Conservation (phyloP, 2,888 invertebrate genomes). For the Podotricha telesiphe region DNA sequence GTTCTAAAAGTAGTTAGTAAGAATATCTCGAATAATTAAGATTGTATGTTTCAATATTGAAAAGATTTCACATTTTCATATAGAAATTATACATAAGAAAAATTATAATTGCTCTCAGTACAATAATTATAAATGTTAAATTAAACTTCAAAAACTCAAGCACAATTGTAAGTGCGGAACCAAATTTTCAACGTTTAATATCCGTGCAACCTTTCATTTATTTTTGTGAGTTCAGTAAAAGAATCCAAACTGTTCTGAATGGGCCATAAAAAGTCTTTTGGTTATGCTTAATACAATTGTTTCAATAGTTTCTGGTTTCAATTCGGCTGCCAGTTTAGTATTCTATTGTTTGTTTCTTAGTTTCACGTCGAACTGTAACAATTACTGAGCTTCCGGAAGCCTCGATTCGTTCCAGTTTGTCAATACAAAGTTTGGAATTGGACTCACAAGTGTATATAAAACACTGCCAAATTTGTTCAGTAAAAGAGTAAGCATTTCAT, state of each 20-base stretch:
- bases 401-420: constrained; percentile 53
- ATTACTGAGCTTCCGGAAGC: constrained; percentile 65
- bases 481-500: constrained; percentile 22
- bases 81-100: not conserved
- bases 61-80: not conserved
- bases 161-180: constrained; percentile 16
- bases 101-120: not conserved
- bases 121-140: not conserved
- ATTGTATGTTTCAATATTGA: not conserved
- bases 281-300: constrained; percentile 64
- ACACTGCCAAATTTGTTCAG: constrained; percentile 36
- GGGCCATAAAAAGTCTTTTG: constrained; percentile 60
- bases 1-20: too few relatives aligned
- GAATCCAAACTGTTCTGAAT: constrained; percentile 51
- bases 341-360: constrained; percentile 55
- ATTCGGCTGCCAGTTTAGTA: constrained; percentile 60
- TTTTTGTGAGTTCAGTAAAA: constrained; percentile 53
- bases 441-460: constrained; percentile 41
- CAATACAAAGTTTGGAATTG: constrained; percentile 45
- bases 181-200: constrained; percentile 17
- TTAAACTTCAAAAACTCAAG: not conserved
- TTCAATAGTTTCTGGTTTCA: constrained; percentile 61
- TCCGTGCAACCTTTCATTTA: constrained; percentile 49
- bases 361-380: constrained; percentile 60
- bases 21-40: too few relatives aligned